Evolutionary conservation across 2,888 invertebrate genomes (phyloP).

Genomic region (Plagodis pulveraria): DNA sequence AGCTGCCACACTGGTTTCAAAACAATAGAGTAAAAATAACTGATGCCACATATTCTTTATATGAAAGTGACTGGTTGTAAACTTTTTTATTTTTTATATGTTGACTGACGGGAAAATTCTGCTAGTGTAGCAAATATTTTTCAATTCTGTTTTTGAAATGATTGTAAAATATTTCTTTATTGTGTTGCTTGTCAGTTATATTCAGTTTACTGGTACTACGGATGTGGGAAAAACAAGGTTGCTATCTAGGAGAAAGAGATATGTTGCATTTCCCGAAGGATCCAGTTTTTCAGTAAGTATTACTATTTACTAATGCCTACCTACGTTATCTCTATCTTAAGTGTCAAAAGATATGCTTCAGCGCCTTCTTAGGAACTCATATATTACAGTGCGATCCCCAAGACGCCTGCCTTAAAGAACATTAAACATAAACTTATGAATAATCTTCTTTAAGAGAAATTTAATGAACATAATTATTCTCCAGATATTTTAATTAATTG

Average conservation of each 20-base stretch:
- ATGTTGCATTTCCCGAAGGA: constrained; percentile 90
- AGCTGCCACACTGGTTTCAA: constrained; percentile 9
- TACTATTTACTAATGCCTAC: too few relatives aligned
- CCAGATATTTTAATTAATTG: too few relatives aligned
- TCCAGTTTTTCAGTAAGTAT: constrained; percentile 88
- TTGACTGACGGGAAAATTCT: constrained; percentile 15
- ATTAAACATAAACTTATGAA: too few relatives aligned
- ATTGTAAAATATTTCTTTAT: constrained; percentile 21
- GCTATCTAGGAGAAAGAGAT: constrained; percentile 85
- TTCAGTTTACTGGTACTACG: constrained; percentile 39
- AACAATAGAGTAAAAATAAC: background rate
- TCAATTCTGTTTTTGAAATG: constrained; percentile 26
- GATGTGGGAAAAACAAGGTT: constrained; percentile 50
- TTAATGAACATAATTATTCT: too few relatives aligned
- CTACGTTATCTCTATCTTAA: too few relatives aligned
- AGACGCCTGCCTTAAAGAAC: too few relatives aligned
- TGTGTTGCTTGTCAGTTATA: constrained; percentile 35
- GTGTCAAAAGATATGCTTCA: too few relatives aligned
- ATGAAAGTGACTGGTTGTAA: constrained; percentile 11
- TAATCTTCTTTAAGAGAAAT: too few relatives aligned
- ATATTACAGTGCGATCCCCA: too few relatives aligned
- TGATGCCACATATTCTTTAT: constrained; percentile 9
- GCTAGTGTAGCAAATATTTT: constrained; percentile 9
- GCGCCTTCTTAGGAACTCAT: too few relatives aligned
- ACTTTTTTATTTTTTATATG: constrained; percentile 14